Evolutionary conservation across 1,140 invertebrate genomes (phyloP).

Genomic region (Danaus plexippus): DNA sequence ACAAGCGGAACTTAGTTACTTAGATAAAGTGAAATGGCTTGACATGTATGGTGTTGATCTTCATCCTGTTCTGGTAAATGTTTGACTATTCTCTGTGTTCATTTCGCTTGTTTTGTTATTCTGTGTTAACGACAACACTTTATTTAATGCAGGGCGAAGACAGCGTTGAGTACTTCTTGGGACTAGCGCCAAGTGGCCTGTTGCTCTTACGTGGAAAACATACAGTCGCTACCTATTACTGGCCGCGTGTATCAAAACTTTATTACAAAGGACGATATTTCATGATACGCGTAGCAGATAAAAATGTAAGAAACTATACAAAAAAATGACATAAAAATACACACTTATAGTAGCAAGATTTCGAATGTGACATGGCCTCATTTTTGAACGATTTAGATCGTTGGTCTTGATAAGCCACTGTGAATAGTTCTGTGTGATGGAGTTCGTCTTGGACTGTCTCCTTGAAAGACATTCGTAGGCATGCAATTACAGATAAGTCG

Average conservation of each 20-base stretch:
- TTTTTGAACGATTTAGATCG: conserved; percentile 39
- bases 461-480: conserved; percentile 67
- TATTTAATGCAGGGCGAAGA: conserved; percentile 88
- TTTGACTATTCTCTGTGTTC: conserved; percentile 1
- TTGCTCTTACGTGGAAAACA: conserved; percentile 95
- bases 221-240: conserved; percentile 99
- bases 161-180: conserved; percentile 96
- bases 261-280: conserved; percentile 97
- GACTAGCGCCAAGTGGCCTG: conserved; percentile 97
- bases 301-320: conserved; percentile 81
- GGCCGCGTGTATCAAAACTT: conserved; percentile 97
- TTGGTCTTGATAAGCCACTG: conserved; percentile 38
- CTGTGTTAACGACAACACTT: conserved; percentile 25
- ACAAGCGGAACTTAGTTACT: conserved; percentile 87
- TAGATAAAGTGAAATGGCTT: conserved; percentile 95
- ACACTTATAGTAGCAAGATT: conserved; percentile 13
- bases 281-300: conserved; percentile 95
- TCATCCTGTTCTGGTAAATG: conserved; percentile 74
- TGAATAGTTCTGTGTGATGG: conserved; percentile 58
- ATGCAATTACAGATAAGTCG: conserved; percentile 70
- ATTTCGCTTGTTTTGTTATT: conserved; percentile 3
- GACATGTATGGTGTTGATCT: conserved; percentile 98
- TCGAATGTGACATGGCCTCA: conserved; percentile 45
- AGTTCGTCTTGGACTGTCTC: conserved; percentile 53
- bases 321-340: conserved; percentile 11